Evolutionary conservation across 2,888 invertebrate genomes (phyloP), one percentile per base, ranked within the genome.

Genomic region (Limnephilus marmoratus): DNA sequence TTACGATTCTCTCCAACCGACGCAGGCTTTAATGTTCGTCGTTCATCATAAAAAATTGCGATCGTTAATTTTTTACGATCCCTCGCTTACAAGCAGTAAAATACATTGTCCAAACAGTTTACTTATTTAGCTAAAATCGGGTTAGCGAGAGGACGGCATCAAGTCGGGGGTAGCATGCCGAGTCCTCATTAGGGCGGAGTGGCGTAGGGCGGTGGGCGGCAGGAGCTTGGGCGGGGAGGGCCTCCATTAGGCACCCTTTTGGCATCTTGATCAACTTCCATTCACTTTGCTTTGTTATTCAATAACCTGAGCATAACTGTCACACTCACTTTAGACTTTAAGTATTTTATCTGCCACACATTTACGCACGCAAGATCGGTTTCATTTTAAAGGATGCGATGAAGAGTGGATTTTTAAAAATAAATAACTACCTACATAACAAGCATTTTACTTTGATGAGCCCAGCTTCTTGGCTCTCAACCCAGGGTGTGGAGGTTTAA

Each of bases 11-110:
- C 80, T 87, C 81, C 82, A 49, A 68, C 80, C 86, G 80, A 37
- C 85, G 68, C 15, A 53, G 68, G 53, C 91, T 85, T 85, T 86
- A 85, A 91, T 91, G 68, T 86, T 80, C 37, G 85, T 41, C 91
- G 91, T 90, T 90, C 90, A 90, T 88, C 89, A 91, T 91, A 88
- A 88, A 91, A 88, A 91, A 91, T 91, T 82, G 91, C 45, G 88
- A 91, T 91, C 88, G 89, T 91, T 91, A 91, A 91, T 91, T 88
- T 91, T 91, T 91, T 88, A 91, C 88, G 91, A 87, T 91, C 53
- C 41, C 86, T 87, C 81, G 91, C 91, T 91, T 91, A 91, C 88
- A 91, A 89, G 91, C 91, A 29, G 81, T 91, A 91, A 91, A 91
- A 87, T 89, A 87, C 88, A 53, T 81, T 89, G 91, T 91, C 87